Conservation (phyloP, 2,113 vertebrate species). For the Sphaerodactylus townsendi region DNA sequence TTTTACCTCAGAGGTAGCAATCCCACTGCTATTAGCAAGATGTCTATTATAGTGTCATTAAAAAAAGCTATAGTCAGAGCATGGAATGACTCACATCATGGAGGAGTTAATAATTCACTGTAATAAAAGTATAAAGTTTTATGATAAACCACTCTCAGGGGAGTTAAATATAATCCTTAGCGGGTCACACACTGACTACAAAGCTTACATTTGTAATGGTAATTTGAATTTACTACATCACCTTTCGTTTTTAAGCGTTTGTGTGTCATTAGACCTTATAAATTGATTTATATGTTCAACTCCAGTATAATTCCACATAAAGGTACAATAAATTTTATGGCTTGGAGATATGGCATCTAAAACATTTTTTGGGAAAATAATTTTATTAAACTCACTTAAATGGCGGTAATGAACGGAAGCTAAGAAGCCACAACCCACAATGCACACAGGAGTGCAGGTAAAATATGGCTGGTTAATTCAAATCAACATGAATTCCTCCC, state of each 20-base stretch:
- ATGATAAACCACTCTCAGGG: constrained; percentile 86
- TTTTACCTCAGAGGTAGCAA: constrained; percentile 75
- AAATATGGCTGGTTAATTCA: not conserved
- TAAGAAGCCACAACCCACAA: constrained; percentile 36
- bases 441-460: no score
- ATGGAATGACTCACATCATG: constrained; percentile 84
- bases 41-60: constrained; percentile 86
- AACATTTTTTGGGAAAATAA: constrained; percentile 82
- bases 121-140: constrained; percentile 89
- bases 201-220: constrained; percentile 87
- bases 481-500: not conserved
- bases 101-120: constrained; percentile 86
- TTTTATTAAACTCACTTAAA: constrained; percentile 77
- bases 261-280: constrained; percentile 85
- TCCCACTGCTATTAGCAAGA: constrained; percentile 81
- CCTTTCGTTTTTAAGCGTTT: constrained; percentile 86
- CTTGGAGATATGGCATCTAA: constrained; percentile 82
- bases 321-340: constrained; percentile 84
- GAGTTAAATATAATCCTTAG: constrained; percentile 88
- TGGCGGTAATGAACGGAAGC: constrained; percentile 49
- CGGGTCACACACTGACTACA: constrained; percentile 83
- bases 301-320: constrained; percentile 81
- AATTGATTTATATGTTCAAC: constrained; percentile 85
- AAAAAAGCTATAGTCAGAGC: constrained; percentile 81
- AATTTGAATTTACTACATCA: constrained; percentile 86